Percentiles rank a stretch among this genome's conserved stretches.
phyloP scores from a whole-genome alignment of 1,140 invertebrate species.

The Asbolus verrucosus region DNA sequence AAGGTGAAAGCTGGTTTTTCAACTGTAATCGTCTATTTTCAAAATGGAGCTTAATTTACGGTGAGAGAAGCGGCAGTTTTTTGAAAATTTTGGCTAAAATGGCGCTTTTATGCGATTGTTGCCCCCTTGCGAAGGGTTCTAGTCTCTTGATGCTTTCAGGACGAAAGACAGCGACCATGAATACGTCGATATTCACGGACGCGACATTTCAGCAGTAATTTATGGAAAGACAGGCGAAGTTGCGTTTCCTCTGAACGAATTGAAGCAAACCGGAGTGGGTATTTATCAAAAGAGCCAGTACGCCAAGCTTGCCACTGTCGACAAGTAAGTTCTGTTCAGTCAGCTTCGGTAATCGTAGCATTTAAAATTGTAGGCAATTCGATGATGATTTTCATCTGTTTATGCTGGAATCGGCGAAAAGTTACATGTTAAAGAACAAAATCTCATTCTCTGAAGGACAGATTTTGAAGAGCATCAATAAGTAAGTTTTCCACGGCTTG shows the following conservation, averaged over 20 bases:
- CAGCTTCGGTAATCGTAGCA: not conserved
- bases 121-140: too few relatives aligned
- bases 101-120: too few relatives aligned
- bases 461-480: constrained; percentile 50
- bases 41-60: too few relatives aligned
- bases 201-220: constrained; percentile 37
- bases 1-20: too few relatives aligned
- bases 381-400: constrained; percentile 36
- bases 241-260: constrained; percentile 49
- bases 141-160: not conserved
- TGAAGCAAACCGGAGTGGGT: constrained; percentile 50
- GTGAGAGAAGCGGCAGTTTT: too few relatives aligned
- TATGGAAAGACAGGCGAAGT: constrained; percentile 47
- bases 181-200: constrained; percentile 4
- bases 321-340: not conserved
- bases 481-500: constrained; percentile 40
- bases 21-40: too few relatives aligned
- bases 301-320: constrained; percentile 37
- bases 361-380: constrained; percentile 43
- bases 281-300: constrained; percentile 46
- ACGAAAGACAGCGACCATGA: not conserved
- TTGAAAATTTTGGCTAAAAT: too few relatives aligned
- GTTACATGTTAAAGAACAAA: constrained; percentile 45
- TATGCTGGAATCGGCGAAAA: constrained; percentile 45
- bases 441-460: constrained; percentile 43